Evolutionary conservation across 2,888 invertebrate species (phyloP).

Genomic region (Nasonovia ribisnigri): DNA sequence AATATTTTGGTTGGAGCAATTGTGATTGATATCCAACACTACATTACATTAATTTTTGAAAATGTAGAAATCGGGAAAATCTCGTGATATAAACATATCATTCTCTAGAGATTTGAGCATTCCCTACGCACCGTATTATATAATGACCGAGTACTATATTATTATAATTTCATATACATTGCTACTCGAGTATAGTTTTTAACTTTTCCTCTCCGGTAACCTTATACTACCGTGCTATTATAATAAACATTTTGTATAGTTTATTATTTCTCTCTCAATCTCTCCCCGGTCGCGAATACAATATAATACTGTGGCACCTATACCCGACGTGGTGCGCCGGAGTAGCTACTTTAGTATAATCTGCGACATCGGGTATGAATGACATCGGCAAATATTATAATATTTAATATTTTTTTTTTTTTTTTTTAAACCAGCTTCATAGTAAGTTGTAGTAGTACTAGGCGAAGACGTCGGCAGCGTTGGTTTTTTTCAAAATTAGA

Average conservation of each 20-base stretch:
- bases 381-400: not conserved
- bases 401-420: too few relatives aligned
- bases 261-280: not conserved
- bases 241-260: not conserved
- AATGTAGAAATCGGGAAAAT: not conserved
- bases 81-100: not conserved
- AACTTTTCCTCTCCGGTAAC: not conserved
- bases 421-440: too few relatives aligned
- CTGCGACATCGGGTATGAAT: not conserved
- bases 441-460: too few relatives aligned
- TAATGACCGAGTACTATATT: not conserved
- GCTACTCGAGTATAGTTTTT: not conserved
- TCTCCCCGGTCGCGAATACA: not conserved
- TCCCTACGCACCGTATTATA: not conserved
- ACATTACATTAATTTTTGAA: not conserved
- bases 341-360: not conserved
- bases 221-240: not conserved
- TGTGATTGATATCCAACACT: not conserved
- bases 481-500: slow-evolving; percentile 30
- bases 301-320: not conserved
- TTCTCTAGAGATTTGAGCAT: not conserved
- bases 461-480: not conserved
- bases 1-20: too few relatives aligned
- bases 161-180: not conserved
- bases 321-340: too few relatives aligned